These are phyloP conservation scores for Ips nitidus DNA, from an alignment of 1,140 invertebrate species.

Conservation along the genomic window DNA sequence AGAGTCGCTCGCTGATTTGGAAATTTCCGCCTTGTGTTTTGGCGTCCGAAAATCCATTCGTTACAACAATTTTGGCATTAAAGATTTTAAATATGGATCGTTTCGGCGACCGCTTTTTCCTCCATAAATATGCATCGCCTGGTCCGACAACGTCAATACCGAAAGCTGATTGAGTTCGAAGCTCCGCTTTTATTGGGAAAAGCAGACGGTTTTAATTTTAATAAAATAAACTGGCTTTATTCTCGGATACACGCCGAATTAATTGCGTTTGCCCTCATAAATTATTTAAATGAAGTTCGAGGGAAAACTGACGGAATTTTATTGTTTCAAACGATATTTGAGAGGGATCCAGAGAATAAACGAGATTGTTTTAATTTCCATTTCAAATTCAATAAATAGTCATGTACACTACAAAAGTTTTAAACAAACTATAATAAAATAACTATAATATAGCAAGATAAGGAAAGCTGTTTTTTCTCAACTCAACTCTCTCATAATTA, in stretches of 20 bases:
- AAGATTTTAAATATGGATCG: neutral
- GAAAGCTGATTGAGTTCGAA: slow-evolving; percentile 1
- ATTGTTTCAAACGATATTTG: neutral
- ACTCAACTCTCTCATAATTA: no score
- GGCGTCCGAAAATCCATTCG: no score
- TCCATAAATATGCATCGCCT: no score
- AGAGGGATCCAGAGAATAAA: neutral
- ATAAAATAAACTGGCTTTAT: slow-evolving; percentile 14
- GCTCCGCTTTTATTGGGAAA: neutral
- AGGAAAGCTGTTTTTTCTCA: no score
- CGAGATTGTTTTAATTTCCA: neutral
- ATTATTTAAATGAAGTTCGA: slow-evolving; percentile 13
- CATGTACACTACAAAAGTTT: neutral
- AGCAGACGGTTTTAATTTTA: slow-evolving; percentile 14
- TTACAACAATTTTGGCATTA: no score
- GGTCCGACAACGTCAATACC: slow-evolving; percentile 2
- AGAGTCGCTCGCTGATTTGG: neutral
- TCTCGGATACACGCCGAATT: slow-evolving; percentile 9
- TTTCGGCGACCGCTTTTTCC: neutral
- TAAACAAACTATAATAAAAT: neutral
- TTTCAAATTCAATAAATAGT: neutral
- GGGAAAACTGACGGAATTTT: neutral
- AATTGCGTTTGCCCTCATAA: slow-evolving; percentile 13
- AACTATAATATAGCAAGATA: no score
- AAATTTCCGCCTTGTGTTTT: neutral